A percentile compares a stretch with the other conserved stretches of the same genome.
Evolutionary conservation across 2,113 vertebrate species (phyloP).

Genomic region (Oreotrochilus melanogaster): DNA sequence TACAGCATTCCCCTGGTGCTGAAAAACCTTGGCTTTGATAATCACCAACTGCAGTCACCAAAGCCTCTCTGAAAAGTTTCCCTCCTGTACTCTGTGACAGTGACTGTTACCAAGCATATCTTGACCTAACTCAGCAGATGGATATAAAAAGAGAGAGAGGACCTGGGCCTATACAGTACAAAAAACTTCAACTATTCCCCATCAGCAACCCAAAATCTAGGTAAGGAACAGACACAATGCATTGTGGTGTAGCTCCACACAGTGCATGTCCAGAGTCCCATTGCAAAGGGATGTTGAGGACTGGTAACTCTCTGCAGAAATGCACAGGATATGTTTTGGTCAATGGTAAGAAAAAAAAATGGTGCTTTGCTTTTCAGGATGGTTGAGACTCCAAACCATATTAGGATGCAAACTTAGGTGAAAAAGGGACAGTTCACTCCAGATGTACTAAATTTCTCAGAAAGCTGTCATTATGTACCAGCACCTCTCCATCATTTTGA

Average conservation of each 20-base stretch:
- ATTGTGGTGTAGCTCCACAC: background rate
- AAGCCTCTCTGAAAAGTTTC: background rate
- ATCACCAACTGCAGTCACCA: background rate
- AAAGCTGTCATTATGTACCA: background rate
- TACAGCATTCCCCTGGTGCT: background rate
- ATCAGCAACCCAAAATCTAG: conserved; percentile 10
- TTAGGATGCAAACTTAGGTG: background rate
- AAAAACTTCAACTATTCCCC: background rate
- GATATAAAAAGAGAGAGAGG: background rate
- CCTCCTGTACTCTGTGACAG: background rate
- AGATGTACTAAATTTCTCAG: background rate
- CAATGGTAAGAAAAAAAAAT: background rate
- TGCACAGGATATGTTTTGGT: background rate
- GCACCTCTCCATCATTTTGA: background rate
- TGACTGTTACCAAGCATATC: background rate
- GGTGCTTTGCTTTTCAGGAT: background rate
- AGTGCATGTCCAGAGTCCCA: background rate
- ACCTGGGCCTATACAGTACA: background rate
- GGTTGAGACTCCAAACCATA: background rate
- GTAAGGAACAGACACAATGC: background rate
- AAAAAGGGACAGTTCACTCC: background rate
- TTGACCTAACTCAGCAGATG: background rate
- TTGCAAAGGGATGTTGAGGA: background rate
- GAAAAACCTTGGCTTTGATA: background rate
- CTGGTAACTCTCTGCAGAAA: background rate